A percentile compares a stretch with the other conserved stretches of the same genome.
phyloP scores from a whole-genome alignment of 2,113 vertebrate species.

The Daboia siamensis region DNA sequence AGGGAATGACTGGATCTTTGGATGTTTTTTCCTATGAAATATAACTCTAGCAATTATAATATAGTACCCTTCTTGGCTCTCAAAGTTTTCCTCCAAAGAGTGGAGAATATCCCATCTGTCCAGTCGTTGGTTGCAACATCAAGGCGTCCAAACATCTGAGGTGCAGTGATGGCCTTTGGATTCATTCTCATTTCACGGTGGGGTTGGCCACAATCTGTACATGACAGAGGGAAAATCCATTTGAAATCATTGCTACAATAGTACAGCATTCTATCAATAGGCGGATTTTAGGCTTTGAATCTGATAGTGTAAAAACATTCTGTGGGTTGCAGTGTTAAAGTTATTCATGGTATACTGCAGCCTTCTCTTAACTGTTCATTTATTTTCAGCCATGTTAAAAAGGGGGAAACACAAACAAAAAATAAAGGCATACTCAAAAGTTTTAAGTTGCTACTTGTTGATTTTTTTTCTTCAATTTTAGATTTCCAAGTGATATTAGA shows the following conservation, averaged over 20 bases:
- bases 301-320: background rate
- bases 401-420: background rate
- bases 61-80: constrained; percentile 88
- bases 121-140: constrained; percentile 96
- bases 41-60: background rate
- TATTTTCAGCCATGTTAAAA: background rate
- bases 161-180: constrained; percentile 94
- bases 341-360: background rate
- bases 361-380: background rate
- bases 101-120: constrained; percentile 97
- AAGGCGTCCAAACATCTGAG: constrained; percentile 95
- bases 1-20: background rate
- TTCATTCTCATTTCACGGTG: constrained; percentile 99
- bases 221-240: constrained; percentile 12
- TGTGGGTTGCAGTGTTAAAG: background rate
- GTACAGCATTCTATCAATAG: background rate
- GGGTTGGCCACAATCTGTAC: constrained; percentile 84
- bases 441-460: background rate
- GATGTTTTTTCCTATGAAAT: background rate
- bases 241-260: background rate
- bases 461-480: background rate
- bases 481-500: background rate
- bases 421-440: background rate
- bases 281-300: background rate
- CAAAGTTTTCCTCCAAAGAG: constrained; percentile 94